phyloP scores from a whole-genome alignment of 2,797 vertebrate species.

The Rhinella marina region DNA sequence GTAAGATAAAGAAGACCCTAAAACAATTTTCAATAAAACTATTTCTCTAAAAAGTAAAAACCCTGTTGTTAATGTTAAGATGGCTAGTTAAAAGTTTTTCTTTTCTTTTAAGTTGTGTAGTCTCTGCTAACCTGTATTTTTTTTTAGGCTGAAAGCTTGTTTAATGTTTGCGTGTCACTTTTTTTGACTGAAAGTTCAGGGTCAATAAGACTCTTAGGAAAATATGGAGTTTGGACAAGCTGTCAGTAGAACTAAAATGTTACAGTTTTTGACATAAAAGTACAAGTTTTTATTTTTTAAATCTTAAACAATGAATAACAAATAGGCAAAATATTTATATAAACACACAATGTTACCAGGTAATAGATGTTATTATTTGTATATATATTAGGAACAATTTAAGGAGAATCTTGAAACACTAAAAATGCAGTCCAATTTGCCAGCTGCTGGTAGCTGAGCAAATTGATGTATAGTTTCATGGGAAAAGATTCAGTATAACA shows the following conservation, averaged over 20 bases:
- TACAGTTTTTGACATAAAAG: not conserved
- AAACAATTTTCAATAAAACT: too few species aligned
- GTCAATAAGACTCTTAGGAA: constrained; percentile 8
- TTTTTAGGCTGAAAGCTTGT: not conserved
- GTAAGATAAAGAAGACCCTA: too few species aligned
- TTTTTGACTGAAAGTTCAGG: not conserved
- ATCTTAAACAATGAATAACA: not conserved
- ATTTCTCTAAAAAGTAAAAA: not conserved
- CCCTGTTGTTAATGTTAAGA: not conserved
- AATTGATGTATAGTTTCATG: too few species aligned
- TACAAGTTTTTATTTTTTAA: not conserved
- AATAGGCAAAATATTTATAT: not conserved
- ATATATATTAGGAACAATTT: too few species aligned
- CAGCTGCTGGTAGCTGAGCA: too few species aligned
- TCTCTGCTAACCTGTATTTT: not conserved
- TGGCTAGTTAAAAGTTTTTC: not conserved
- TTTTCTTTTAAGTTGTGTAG: not conserved
- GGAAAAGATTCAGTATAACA: too few species aligned
- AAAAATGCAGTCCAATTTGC: too few species aligned
- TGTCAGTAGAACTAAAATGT: not conserved
- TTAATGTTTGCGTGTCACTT: not conserved
- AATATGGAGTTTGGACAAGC: not conserved
- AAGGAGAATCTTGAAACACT: too few species aligned
- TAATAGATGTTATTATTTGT: too few species aligned
- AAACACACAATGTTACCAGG: too few species aligned